Conservation (phyloP, 2,797 vertebrate genomes). For the Myiotriccus ornatus region DNA sequence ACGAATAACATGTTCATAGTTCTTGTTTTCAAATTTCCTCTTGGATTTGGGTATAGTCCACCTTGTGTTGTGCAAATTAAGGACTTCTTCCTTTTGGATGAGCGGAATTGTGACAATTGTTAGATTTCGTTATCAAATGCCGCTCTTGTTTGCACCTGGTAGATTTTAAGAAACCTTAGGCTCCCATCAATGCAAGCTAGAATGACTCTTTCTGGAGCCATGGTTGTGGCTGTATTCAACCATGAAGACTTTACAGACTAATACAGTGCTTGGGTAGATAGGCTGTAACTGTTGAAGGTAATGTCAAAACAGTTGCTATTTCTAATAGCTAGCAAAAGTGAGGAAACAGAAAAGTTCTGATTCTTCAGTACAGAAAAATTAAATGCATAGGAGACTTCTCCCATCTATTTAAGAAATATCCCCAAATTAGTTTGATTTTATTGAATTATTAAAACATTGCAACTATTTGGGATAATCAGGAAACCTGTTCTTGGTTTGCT, state of each 20-base stretch:
- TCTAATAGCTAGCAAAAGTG: neutral
- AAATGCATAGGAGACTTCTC: neutral
- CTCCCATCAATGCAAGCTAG: neutral
- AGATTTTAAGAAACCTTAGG: neutral
- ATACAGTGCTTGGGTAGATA: neutral
- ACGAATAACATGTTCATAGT: neutral
- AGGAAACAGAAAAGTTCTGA: neutral
- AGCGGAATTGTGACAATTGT: neutral
- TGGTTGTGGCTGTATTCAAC: neutral
- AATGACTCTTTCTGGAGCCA: neutral
- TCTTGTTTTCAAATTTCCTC: neutral
- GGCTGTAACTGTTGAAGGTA: neutral
- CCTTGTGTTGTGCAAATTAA: neutral
- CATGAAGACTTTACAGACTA: neutral
- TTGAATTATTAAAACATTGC: neutral
- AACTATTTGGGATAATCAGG: neutral
- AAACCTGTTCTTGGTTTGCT: neutral
- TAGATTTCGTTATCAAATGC: neutral
- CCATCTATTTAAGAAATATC: neutral
- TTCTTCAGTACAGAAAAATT: neutral
- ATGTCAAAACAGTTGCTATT: neutral
- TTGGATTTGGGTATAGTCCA: neutral
- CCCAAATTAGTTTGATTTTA: neutral
- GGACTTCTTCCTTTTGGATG: neutral
- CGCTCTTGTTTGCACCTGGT: neutral